These are phyloP conservation scores for Hydractinia symbiolongicarpus DNA, from an alignment of 30 jellyfish, hydroid and myxozoan genomes.

Conservation along the genomic window DNA sequence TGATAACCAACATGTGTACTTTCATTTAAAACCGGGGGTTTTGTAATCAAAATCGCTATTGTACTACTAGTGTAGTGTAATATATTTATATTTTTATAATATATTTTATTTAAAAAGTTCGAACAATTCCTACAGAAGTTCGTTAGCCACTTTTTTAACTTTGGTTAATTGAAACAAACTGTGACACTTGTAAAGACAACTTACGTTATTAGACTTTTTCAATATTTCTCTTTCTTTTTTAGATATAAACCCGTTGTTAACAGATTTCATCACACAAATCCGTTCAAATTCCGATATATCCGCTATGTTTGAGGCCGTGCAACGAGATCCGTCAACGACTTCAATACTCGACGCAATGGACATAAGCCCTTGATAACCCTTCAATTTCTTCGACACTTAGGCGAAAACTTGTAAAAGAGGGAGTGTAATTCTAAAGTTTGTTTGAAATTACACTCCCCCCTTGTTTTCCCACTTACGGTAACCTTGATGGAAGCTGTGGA, in stretches of 20 bases:
- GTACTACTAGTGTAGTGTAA: too few relatives aligned
- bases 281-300: conserved; percentile 62
- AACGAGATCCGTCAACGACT: conserved; percentile 61
- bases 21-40: too few relatives aligned
- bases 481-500: too few relatives aligned
- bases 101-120: too few relatives aligned
- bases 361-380: background rate
- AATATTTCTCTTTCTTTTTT: background rate
- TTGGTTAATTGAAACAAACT: background rate
- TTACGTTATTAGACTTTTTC: background rate
- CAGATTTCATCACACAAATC: conserved; percentile 69
- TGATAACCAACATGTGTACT: too few relatives aligned
- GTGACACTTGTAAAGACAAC: background rate
- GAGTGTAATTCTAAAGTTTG: too few relatives aligned
- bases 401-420: too few relatives aligned
- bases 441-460: too few relatives aligned
- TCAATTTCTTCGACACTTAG: background rate
- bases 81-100: too few relatives aligned
- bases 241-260: conserved; percentile 69
- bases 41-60: too few relatives aligned
- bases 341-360: conserved; percentile 20
- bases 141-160: background rate
- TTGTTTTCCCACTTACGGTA: too few relatives aligned
- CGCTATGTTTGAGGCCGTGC: conserved; percentile 69
- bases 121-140: background rate